Conservation (phyloP, 2,888 invertebrate species). For the Cephus sareptanus region DNA sequence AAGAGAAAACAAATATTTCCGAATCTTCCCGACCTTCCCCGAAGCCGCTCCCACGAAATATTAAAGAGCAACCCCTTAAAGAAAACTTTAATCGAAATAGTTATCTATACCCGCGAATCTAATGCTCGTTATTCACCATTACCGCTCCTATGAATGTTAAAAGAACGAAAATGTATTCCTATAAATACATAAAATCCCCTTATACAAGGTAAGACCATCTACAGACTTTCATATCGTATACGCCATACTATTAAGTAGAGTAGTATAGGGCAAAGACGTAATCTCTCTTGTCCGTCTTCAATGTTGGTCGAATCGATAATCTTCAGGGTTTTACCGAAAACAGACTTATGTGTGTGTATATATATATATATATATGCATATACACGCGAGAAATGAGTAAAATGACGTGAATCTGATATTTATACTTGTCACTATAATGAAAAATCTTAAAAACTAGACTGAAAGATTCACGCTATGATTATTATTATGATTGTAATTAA, state of each 20-base stretch:
- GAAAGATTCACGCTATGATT: background rate
- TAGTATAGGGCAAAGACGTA: background rate
- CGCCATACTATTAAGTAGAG: background rate
- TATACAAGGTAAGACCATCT: background rate
- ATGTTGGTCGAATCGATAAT: background rate
- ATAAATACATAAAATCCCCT: background rate
- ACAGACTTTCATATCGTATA: background rate
- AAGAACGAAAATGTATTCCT: background rate
- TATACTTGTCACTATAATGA: background rate
- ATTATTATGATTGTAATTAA: conserved; percentile 4
- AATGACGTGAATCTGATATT: background rate
- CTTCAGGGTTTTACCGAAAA: background rate
- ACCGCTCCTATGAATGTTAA: no score
- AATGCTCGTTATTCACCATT: background rate
- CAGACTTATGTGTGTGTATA: background rate
- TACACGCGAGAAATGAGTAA: background rate
- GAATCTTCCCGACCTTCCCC: background rate
- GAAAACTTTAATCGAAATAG: background rate
- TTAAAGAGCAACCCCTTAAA: background rate
- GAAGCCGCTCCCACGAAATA: background rate
- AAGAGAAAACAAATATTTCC: background rate
- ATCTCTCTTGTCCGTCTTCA: background rate
- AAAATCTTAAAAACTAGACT: background rate
- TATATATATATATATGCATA: background rate
- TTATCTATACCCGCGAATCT: background rate